Conservation (phyloP, 2,797 vertebrate genomes). For the Pygocentrus nattereri region DNA sequence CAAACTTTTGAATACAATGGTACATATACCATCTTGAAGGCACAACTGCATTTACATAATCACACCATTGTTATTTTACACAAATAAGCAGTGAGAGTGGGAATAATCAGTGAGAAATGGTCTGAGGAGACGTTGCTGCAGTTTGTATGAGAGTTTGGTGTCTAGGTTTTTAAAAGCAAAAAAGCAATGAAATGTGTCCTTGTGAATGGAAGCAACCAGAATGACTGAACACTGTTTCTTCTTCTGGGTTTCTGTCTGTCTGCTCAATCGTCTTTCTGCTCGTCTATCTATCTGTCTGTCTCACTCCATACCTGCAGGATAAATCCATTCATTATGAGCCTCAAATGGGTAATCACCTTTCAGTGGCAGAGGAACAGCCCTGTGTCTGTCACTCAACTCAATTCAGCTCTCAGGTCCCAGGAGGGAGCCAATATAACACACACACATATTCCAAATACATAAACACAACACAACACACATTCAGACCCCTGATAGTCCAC, state of each 20-base stretch:
- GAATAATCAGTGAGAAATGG: no score
- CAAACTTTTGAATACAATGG: no score
- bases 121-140: neutral
- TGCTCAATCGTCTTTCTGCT: conserved; percentile 9
- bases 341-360: conserved; percentile 62
- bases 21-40: no score
- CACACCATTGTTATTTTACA: no score
- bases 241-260: neutral
- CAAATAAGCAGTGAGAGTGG: no score
- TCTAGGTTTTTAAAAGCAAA: neutral
- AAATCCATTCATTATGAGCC: conserved; percentile 55
- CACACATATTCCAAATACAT: conserved; percentile 31
- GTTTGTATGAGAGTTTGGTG: neutral
- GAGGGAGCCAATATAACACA: conserved; percentile 32
- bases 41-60: no score
- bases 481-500: conserved; percentile 23
- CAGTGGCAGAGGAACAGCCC: conserved; percentile 54
- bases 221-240: neutral
- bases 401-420: conserved; percentile 46
- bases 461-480: conserved; percentile 25
- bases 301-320: conserved; percentile 37
- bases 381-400: conserved; percentile 52
- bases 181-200: neutral
- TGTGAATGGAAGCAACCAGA: neutral
- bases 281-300: conserved; percentile 1